phyloP scores from a whole-genome alignment of 2,888 invertebrate genomes.

The Saturnia japonica region DNA sequence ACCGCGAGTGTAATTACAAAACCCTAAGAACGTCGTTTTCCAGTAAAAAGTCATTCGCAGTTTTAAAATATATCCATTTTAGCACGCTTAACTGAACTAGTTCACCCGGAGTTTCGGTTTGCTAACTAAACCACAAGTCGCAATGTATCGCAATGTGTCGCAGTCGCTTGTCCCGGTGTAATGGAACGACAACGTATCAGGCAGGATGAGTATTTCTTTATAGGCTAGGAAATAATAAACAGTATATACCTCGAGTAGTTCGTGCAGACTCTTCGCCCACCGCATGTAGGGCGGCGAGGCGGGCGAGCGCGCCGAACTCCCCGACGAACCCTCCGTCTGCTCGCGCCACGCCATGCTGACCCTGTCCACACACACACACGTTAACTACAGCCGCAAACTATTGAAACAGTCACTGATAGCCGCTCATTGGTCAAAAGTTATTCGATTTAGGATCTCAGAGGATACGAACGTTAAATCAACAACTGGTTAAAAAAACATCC shows the following conservation, averaged over 20 bases:
- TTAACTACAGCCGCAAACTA: neutral
- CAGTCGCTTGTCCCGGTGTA: too few relatives aligned
- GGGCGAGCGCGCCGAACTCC: constrained; percentile 76
- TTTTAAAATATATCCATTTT: too few relatives aligned
- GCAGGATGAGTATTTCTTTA: too few relatives aligned
- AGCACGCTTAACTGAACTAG: too few relatives aligned
- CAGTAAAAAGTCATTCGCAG: too few relatives aligned
- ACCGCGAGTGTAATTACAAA: too few relatives aligned
- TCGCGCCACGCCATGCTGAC: constrained; percentile 71
- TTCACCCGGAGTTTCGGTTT: too few relatives aligned
- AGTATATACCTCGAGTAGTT: constrained; percentile 85
- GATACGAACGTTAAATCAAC: neutral
- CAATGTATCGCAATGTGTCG: too few relatives aligned
- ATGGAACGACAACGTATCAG: too few relatives aligned
- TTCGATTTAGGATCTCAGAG: neutral
- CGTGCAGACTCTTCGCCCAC: constrained; percentile 93
- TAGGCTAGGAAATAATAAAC: neutral
- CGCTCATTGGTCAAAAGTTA: neutral
- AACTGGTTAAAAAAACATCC: neutral
- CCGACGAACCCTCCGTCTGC: constrained; percentile 78
- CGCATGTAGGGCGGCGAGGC: constrained; percentile 87
- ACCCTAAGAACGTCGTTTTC: too few relatives aligned
- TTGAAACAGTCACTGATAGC: neutral
- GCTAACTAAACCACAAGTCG: too few relatives aligned
- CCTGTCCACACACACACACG: constrained; percentile 32